A percentile compares a stretch with the other conserved stretches of the same genome.
Evolutionary conservation across 2,797 vertebrate genomes (phyloP).

Genomic region (Perodicticus potto): DNA sequence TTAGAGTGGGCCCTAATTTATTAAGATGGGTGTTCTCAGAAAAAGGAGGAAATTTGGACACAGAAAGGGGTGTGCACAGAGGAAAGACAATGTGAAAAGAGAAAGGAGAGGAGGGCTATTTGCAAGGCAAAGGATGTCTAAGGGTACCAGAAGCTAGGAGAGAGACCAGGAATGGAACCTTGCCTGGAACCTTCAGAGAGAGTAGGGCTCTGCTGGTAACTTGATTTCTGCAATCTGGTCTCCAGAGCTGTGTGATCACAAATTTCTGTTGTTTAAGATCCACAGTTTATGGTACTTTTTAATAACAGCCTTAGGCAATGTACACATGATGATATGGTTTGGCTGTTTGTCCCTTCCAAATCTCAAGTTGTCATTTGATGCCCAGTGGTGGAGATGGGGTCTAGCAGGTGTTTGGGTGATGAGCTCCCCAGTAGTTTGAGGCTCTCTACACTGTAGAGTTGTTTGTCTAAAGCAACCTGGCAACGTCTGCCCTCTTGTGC

Average conservation of each 20-base stretch:
- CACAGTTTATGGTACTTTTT: neutral
- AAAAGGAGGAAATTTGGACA: neutral
- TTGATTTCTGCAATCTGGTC: neutral
- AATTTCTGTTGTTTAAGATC: neutral
- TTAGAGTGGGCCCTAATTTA: neutral
- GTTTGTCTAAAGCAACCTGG: neutral
- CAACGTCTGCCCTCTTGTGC: neutral
- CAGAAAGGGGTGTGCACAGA: neutral
- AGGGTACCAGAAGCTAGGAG: neutral
- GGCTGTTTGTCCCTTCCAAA: neutral
- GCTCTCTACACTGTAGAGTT: neutral
- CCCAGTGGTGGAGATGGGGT: neutral
- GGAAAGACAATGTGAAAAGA: neutral
- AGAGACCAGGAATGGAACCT: neutral
- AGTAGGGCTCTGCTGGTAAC: neutral
- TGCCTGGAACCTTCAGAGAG: neutral
- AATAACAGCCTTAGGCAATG: neutral
- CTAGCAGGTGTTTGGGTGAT: neutral
- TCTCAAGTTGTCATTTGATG: neutral
- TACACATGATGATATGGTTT: neutral
- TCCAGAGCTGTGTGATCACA: neutral
- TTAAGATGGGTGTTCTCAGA: neutral
- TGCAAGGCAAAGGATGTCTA: neutral
- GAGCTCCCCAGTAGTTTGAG: neutral
- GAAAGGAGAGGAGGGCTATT: neutral